Evolutionary conservation across 2,797 vertebrate species (phyloP).

Genomic region (Arnoldichthys spilopterus): DNA sequence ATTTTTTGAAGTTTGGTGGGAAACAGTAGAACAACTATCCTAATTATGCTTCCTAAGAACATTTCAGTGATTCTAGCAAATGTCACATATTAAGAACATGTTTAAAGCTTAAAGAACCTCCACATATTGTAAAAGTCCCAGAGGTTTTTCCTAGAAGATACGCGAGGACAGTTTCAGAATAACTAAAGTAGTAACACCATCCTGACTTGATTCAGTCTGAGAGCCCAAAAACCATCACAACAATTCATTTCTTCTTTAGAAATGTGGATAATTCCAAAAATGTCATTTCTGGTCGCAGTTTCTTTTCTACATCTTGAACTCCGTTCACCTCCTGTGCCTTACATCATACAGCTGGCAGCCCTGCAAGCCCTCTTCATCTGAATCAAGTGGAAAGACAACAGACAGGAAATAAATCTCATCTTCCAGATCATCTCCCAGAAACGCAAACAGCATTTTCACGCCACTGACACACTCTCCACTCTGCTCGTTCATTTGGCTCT

Average conservation of each 20-base stretch:
- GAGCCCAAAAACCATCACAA: no score
- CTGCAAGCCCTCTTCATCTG: neutral
- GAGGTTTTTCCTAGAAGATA: no score
- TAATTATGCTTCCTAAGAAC: no score
- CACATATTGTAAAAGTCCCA: no score
- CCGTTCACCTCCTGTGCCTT: neutral
- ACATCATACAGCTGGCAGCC: neutral
- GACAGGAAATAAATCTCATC: conserved; percentile 17
- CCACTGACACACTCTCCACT: neutral
- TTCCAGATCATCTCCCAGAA: conserved; percentile 6
- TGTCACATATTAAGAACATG: no score
- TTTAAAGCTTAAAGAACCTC: no score
- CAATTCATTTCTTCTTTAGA: neutral
- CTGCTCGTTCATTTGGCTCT: neutral
- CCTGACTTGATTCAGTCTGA: no score
- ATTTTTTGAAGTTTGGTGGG: no score
- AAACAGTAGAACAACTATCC: no score
- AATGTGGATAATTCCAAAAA: neutral
- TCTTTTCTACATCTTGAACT: neutral
- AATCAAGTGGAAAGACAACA: conserved; percentile 2
- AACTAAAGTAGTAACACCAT: no score
- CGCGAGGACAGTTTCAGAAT: no score
- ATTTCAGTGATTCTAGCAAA: no score
- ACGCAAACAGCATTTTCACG: conserved; percentile 19
- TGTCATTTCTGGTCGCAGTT: neutral